A percentile compares a stretch with the other conserved stretches of the same genome.
These are phyloP conservation scores for Lineus longissimus DNA, from an alignment of 1,140 invertebrate species.

Conservation along the genomic window DNA sequence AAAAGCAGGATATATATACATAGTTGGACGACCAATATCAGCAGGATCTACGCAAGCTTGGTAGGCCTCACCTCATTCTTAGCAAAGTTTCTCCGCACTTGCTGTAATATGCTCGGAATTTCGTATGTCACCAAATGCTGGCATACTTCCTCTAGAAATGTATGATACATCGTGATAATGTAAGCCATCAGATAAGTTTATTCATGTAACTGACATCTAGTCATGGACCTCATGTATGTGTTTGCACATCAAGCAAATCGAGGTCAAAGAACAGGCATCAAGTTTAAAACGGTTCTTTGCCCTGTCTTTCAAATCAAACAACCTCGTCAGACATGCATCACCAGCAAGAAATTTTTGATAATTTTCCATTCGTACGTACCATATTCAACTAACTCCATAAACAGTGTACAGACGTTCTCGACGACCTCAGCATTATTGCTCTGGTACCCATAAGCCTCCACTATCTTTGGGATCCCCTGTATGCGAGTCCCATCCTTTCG, in stretches of 20 bases:
- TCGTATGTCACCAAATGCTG: conserved; percentile 23
- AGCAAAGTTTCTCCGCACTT: conserved; percentile 28
- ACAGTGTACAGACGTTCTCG: conserved; percentile 42
- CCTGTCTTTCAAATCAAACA: no score
- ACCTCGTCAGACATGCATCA: no score
- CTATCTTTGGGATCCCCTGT: conserved; percentile 39
- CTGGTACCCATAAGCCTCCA: conserved; percentile 43
- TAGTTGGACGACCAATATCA: not conserved
- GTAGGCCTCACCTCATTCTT: conserved; percentile 31
- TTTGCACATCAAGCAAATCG: no score
- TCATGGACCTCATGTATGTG: no score
- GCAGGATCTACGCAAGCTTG: not conserved
- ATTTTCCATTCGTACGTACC: conserved; percentile 29
- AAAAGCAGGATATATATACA: not conserved
- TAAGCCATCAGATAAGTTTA: not conserved
- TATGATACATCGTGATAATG: not conserved
- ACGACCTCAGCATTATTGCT: conserved; percentile 51
- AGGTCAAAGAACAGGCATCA: no score
- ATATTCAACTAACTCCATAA: conserved; percentile 47
- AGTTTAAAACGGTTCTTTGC: no score
- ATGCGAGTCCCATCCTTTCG: conserved; percentile 26
- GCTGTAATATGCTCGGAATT: conserved; percentile 14
- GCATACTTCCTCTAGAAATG: conserved; percentile 29
- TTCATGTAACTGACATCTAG: not conserved
- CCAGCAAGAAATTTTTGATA: conserved; percentile 16